Evolutionary conservation across 1,140 invertebrate genomes (phyloP).

Genomic region (Belonocnema kinseyi): DNA sequence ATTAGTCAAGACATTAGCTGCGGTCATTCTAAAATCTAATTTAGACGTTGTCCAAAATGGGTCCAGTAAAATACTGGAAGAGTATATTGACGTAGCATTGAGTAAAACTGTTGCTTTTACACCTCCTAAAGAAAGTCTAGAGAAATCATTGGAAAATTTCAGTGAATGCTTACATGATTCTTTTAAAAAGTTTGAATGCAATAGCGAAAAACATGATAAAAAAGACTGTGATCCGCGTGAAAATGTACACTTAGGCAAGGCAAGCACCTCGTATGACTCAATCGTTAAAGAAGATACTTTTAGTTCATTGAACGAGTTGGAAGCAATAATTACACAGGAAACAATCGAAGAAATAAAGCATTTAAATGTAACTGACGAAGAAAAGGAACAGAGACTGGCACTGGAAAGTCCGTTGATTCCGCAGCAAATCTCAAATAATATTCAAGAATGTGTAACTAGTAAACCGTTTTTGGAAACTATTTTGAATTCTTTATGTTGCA

Average conservation of each 20-base stretch:
- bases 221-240: slow-evolving; percentile 31
- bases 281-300: slow-evolving; percentile 12
- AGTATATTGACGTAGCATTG: slow-evolving; percentile 77
- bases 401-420: slow-evolving; percentile 67
- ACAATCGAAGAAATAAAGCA: slow-evolving; percentile 64
- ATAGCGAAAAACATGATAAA: slow-evolving; percentile 21
- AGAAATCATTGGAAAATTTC: slow-evolving; percentile 80
- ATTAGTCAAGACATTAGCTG: slow-evolving; percentile 90
- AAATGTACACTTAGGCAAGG: slow-evolving; percentile 56
- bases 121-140: slow-evolving; percentile 80
- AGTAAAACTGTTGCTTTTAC: slow-evolving; percentile 72
- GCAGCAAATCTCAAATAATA: slow-evolving; percentile 57
- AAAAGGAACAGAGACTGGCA: slow-evolving; percentile 86
- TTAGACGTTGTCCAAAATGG: slow-evolving; percentile 83
- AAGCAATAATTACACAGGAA: slow-evolving; percentile 42
- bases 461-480: slow-evolving; percentile 94
- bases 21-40: slow-evolving; percentile 90
- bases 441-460: slow-evolving; percentile 74
- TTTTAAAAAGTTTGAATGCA: slow-evolving; percentile 15
- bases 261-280: slow-evolving; percentile 49
- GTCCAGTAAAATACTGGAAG: slow-evolving; percentile 84
- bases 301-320: slow-evolving; percentile 30
- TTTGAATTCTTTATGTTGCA: slow-evolving; percentile 88
- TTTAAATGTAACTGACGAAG: slow-evolving; percentile 93
- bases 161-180: slow-evolving; percentile 52